Evolutionary conservation across 2,797 vertebrate genomes (phyloP), one percentile per base, ranked within the genome.

Genomic region (Streptopelia turtur): DNA sequence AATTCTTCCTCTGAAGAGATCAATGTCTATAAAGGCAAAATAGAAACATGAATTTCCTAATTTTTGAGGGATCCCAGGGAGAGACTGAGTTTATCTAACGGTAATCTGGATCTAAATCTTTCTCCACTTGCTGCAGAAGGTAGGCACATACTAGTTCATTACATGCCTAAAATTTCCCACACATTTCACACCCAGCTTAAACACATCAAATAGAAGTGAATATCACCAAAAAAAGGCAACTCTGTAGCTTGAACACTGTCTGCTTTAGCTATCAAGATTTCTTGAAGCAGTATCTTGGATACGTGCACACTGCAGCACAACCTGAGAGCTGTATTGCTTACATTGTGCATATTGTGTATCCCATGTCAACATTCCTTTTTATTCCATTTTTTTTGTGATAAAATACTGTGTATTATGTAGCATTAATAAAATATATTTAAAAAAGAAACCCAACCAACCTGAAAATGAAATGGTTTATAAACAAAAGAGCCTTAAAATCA

Each of bases 311-410:
- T 65, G 41, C 24, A 47, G 43, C 55, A 27, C 37, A 68, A 37
- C 60, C 59, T 30, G 25, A 49, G 20, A 3, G 1, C 25, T 66
- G 8, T 59, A 30, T 63, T 57, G 24, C 24, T 75, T 52, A 31
- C 17, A 8, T 22, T 59, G 43, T 18, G 37, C 5, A 15, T 28
- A 45, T 11, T 0, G 0, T 9, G 6, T 72, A 64, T 56, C 24
- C 11, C n/a, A 47, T 30, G 28, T 60, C 64, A 53, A 30, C 16
- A 11, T 68, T 56, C 23, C 16, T 55, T 71, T 78, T 25, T 59
- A 12, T 60, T 33, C 21, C 2, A 63, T 68, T 60, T 20, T 60
- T 20, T 63, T 37, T 6, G 25, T 75, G 27, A 12, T 59, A 31
- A 37, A 83, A 57, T 27, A 30, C 11, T 0, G 0, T 2, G 1